Conservation (phyloP, 2,113 vertebrate genomes). For the Parotia lawesii region DNA sequence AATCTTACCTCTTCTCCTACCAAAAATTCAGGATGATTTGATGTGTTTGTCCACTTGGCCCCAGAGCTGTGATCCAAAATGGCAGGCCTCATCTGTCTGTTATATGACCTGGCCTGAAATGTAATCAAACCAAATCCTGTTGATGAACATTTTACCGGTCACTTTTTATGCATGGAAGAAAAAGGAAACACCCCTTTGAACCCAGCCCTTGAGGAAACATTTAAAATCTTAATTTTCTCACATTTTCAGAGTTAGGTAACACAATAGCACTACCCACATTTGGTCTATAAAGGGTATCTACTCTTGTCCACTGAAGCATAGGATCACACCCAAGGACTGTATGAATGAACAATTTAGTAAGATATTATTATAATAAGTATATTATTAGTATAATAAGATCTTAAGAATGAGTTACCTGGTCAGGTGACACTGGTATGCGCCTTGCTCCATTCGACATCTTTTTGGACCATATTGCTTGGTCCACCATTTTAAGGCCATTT, state of each 20-base stretch:
- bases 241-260: neutral
- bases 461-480: slow-evolving; percentile 99
- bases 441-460: slow-evolving; percentile 97
- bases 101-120: slow-evolving; percentile 87
- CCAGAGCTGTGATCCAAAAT: slow-evolving; percentile 89
- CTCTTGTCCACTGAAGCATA: neutral
- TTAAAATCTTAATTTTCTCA: neutral
- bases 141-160: neutral
- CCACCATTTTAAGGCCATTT: slow-evolving; percentile 98
- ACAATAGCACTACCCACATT: neutral
- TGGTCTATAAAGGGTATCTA: neutral
- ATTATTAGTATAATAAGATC: neutral
- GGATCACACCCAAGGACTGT: neutral
- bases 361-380: neutral
- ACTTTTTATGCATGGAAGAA: neutral
- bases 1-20: slow-evolving; percentile 92
- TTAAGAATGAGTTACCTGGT: slow-evolving; percentile 80
- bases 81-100: slow-evolving; percentile 91
- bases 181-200: neutral
- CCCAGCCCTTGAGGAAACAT: neutral
- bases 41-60: slow-evolving; percentile 92
- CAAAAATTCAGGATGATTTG: slow-evolving; percentile 86
- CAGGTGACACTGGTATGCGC: slow-evolving; percentile 90
- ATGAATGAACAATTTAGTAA: neutral
- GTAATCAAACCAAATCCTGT: neutral